phyloP scores from a whole-genome alignment of 1,140 invertebrate species.

The Halictus rubicundus region DNA sequence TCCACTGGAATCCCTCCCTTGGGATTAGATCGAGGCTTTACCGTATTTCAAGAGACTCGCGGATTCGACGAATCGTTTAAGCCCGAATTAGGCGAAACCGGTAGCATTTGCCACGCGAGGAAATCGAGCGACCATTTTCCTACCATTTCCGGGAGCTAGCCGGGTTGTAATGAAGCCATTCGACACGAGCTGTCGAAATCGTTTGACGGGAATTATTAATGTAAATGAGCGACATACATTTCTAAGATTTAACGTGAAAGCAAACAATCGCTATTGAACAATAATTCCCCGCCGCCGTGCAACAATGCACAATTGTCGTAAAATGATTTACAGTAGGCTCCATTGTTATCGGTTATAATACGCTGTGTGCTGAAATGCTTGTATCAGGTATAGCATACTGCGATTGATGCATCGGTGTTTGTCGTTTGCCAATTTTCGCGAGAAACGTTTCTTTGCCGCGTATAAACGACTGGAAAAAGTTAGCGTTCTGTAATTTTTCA shows the following conservation, averaged over 20 bases:
- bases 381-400: background rate
- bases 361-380: background rate
- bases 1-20: no score
- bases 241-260: background rate
- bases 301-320: background rate
- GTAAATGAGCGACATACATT: background rate
- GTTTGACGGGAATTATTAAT: background rate
- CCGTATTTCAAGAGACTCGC: no score
- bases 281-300: background rate
- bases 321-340: background rate
- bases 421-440: no score
- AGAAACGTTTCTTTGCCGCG: no score
- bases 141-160: no score
- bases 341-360: background rate
- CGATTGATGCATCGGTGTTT: background rate
- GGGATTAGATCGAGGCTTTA: no score
- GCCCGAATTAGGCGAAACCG: background rate
- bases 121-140: background rate
- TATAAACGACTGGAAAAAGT: no score
- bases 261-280: background rate
- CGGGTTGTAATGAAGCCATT: no score
- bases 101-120: background rate
- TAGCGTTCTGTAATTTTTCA: no score
- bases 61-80: conserved; percentile 1
- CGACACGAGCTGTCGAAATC: no score